phyloP scores from a whole-genome alignment of 2,888 invertebrate genomes.

The Geophilus truncorum region DNA sequence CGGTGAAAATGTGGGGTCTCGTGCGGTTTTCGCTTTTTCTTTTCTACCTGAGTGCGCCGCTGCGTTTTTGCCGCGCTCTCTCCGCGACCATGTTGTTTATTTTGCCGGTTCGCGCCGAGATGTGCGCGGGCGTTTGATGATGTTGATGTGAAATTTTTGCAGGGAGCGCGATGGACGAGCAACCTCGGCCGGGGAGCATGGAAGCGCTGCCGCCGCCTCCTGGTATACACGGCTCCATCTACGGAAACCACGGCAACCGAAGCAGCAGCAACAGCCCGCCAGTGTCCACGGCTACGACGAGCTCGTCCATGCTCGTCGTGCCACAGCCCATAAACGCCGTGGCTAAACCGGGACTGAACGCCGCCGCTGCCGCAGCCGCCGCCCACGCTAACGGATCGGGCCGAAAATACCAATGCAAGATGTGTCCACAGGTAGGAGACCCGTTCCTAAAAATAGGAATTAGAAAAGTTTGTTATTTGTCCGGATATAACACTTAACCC shows the following conservation, averaged over 20 bases:
- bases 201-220: conserved; percentile 38
- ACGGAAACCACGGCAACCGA: conserved; percentile 40
- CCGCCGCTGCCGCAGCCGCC: conserved; percentile 45
- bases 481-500: background rate
- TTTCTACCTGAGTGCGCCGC: background rate
- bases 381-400: conserved; percentile 50
- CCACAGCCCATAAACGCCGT: conserved; percentile 75
- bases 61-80: background rate
- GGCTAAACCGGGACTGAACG: conserved; percentile 54
- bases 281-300: conserved; percentile 50
- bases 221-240: conserved; percentile 40
- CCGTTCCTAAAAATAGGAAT: conserved; percentile 16
- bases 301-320: conserved; percentile 69
- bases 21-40: background rate
- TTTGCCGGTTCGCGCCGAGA: background rate
- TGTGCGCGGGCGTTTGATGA: background rate
- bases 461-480: background rate
- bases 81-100: background rate
- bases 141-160: background rate
- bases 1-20: background rate
- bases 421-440: conserved; percentile 82
- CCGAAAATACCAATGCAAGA: conserved; percentile 91
- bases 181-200: conserved; percentile 40
- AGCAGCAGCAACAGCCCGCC: conserved; percentile 53
- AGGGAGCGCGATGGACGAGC: conserved; percentile 37